A percentile compares a stretch with the other conserved stretches of the same genome.
Evolutionary conservation across 2,113 vertebrate species (phyloP).

Genomic region (Numenius arquata): DNA sequence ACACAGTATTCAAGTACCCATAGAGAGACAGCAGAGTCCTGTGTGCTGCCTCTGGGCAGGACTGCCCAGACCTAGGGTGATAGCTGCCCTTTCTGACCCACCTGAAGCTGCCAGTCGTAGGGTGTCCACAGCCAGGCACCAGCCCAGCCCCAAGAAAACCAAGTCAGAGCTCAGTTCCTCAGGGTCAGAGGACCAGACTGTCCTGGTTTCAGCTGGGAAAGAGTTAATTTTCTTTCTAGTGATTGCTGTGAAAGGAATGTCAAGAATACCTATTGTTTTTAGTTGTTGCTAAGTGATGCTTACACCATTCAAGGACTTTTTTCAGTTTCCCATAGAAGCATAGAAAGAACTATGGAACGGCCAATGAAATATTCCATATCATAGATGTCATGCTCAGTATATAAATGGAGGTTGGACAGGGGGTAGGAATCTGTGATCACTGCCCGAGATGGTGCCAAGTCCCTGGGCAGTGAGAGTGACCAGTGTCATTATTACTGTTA

Average conservation of each 20-base stretch:
- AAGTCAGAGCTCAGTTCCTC: not conserved
- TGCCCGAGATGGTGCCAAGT: not conserved
- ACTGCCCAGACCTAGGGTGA: not conserved
- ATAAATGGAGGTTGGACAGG: not conserved
- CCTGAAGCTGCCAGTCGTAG: not conserved
- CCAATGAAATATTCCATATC: not conserved
- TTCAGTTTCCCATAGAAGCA: not conserved
- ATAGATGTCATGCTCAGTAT: not conserved
- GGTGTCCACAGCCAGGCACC: not conserved
- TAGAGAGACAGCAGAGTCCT: not conserved
- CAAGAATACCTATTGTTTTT: not conserved
- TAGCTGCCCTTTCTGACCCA: not conserved
- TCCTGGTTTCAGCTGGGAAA: not conserved
- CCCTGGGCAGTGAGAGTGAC: not conserved
- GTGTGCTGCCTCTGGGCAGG: not conserved
- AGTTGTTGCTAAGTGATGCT: not conserved
- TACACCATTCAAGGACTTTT: not conserved
- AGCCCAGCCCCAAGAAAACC: not conserved
- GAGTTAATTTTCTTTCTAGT: not conserved
- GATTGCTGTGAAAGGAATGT: not conserved
- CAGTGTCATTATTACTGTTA: not conserved
- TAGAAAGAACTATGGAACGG: not conserved
- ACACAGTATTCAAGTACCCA: not conserved
- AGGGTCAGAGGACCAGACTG: not conserved
- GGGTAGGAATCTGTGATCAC: not conserved